Evolutionary conservation across 2,888 invertebrate species (phyloP), one percentile per base, ranked within the genome.

Genomic region (Melanostoma scalare): DNA sequence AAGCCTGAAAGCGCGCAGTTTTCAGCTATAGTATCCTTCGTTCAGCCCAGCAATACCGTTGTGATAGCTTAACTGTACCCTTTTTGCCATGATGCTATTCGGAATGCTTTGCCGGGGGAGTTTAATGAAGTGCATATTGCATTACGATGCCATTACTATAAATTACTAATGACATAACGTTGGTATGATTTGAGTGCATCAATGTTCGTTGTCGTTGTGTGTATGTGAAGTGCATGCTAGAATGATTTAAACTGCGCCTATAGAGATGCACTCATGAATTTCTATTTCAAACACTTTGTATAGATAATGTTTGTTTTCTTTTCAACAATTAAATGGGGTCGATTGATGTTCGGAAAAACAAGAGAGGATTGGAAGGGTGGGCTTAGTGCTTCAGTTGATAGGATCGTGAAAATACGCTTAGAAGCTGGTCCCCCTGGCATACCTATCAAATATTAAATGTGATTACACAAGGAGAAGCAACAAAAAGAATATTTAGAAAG

Each of bases 121-220:
- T 76, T 85, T 85, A 85, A 85, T 85, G 85, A 85, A 85, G 85
- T 85, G 85, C 85, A 85, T 80, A 85, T 85, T 85, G 80, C 85
- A 85, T 85, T 85, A 85, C 85, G 85, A 85, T 80, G 85, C 85
- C 85, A 85, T 85, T 85, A 85, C 85, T 80, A 85, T 85, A 85
- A 85, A 85, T 85, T 85, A 77, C 81, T 81, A 81, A 81, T 81
- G 81, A 81, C 77, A 77, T 81, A 81, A 81, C 80, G 63, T 69
- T 75, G 69, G 71, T 63, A 50, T 48, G 75, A 53, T 68, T 74
- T 74, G 79, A 55, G 67, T 78, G 68, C 56, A 78, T 73, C 63
- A 44, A 52, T 20, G 20, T 8, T 8, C 46, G 36, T 61, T 61
- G 4, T 35, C 10, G 4, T 4, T 20, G 36, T 48, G 36, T 48